Base-by-base conservation (phyloP, 2,888 invertebrate species). In the Stenchaetothrips biformis region DNA sequence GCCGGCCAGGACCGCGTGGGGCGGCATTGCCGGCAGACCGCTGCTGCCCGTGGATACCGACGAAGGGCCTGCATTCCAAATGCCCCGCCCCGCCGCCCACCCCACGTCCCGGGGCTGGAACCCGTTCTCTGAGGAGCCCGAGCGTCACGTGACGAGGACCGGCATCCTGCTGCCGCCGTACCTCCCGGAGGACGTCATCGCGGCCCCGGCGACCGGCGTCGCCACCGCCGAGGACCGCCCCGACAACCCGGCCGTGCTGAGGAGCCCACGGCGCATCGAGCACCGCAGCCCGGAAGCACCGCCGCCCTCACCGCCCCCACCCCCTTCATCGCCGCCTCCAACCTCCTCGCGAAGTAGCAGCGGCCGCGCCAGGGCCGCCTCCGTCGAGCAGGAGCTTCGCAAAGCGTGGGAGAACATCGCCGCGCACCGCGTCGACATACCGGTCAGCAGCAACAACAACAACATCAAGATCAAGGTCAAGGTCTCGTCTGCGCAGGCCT, bases 341-440 rank as follows among this genome's bases (percentile, higher is more conserved):
- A 37, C 37, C 37, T 37, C 37, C 37, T 37, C 37, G 37, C 37
- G 37, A 4, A 59, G 59, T 18, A 13, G 59, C 13, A 18, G 59
- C 59, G 59, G 59, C 59, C 59, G 59, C 59, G 13, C 13, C 59
- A 53, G 11, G 53, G 4, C 53, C 0, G 11, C 53, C 8, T 13
- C 53, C 67, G 25, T 74, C 21, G 67, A 74, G 67, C 21, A 74
- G 21, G 67, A 74, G 67, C 67, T 74, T 25, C 67, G 67, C 9
- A 74, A 25, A 25, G 67, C 67, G 67, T 74, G 67, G 67, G 67
- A 74, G 67, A 74, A 74, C 67, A 74, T 74, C 21, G n/a, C 67
- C 21, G 67, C 67, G 67, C 25, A 21, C 25, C 21, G 67, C 21
- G 67, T 74, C 21, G 25, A 11, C 8, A 6, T 74, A 25, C 67